Evolutionary conservation across 1,140 invertebrate species (phyloP).

Genomic region (Acromyrmex echinatior): DNA sequence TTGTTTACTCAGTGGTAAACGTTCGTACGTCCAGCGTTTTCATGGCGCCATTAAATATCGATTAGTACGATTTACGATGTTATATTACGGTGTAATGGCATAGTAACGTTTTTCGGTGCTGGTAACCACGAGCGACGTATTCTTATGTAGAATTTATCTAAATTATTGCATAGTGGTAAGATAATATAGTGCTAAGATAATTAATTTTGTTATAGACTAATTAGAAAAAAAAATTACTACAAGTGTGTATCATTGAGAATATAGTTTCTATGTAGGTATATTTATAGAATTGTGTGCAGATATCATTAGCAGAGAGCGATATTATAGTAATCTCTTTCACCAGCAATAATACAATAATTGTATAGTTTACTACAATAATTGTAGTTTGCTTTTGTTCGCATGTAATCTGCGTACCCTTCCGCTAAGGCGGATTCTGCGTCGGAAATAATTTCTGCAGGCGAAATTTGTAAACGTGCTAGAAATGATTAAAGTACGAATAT

Average conservation of each 20-base stretch:
- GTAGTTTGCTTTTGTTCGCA: conserved; percentile 26
- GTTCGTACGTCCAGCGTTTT: background rate
- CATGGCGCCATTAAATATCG: conserved; percentile 34
- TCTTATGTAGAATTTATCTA: conserved; percentile 28
- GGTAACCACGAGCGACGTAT: background rate
- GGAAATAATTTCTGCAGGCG: conserved; percentile 30
- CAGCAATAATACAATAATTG: conserved; percentile 23
- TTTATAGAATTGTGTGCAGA: conserved; percentile 14
- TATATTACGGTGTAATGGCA: conserved; percentile 29
- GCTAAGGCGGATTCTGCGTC: background rate
- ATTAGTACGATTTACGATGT: conserved; percentile 40
- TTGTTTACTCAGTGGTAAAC: conserved; percentile 17
- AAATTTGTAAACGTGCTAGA: conserved; percentile 54
- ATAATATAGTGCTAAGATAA: background rate
- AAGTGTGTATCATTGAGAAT: background rate
- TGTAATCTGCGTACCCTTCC: conserved; percentile 7
- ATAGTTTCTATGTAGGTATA: background rate
- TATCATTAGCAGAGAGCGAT: conserved; percentile 34
- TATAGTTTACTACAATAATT: background rate
- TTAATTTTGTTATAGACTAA: background rate
- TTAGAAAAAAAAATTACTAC: conserved; percentile 29
- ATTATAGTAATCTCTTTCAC: background rate
- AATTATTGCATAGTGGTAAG: conserved; percentile 1
- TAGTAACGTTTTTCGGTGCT: conserved; percentile 23
- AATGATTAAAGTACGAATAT: conserved; percentile 41